Percentiles rank a stretch among this genome's conserved stretches.
phyloP scores from a whole-genome alignment of 2,113 vertebrate species.

The Sorex fumeus region DNA sequence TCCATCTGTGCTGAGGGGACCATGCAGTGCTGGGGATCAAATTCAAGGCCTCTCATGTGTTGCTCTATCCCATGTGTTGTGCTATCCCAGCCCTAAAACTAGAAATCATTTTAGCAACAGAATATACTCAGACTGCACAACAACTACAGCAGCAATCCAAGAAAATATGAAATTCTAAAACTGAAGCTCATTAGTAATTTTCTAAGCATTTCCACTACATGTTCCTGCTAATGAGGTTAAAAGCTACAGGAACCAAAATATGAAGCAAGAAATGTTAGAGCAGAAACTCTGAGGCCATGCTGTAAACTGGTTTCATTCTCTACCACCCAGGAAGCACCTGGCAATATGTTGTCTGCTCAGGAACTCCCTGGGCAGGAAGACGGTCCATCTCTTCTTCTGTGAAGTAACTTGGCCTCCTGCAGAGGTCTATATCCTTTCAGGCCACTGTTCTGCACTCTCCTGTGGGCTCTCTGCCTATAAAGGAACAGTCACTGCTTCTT shows the following conservation, averaged over 20 bases:
- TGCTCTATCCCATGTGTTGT: too few relatives aligned
- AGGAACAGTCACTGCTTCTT: not conserved
- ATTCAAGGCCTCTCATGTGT: too few relatives aligned
- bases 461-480: not conserved
- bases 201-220: not conserved
- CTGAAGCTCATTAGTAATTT: conserved; percentile 28
- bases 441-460: not conserved
- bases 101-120: conserved; percentile 39
- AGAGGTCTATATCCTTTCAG: not conserved
- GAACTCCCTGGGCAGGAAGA: not conserved
- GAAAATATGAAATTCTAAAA: conserved; percentile 36
- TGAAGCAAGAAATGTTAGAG: not conserved
- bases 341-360: not conserved
- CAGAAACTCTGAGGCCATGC: not conserved
- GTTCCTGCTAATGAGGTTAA: not conserved
- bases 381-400: not conserved
- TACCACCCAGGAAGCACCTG: conserved; percentile 31
- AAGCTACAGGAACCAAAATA: not conserved
- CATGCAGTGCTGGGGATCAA: too few relatives aligned
- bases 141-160: conserved; percentile 24
- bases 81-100: not conserved
- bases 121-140: not conserved
- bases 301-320: not conserved
- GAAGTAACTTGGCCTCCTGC: not conserved
- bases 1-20: too few relatives aligned